Conservation (phyloP, 2,888 invertebrate species). For the Oscheius myriophilus region DNA sequence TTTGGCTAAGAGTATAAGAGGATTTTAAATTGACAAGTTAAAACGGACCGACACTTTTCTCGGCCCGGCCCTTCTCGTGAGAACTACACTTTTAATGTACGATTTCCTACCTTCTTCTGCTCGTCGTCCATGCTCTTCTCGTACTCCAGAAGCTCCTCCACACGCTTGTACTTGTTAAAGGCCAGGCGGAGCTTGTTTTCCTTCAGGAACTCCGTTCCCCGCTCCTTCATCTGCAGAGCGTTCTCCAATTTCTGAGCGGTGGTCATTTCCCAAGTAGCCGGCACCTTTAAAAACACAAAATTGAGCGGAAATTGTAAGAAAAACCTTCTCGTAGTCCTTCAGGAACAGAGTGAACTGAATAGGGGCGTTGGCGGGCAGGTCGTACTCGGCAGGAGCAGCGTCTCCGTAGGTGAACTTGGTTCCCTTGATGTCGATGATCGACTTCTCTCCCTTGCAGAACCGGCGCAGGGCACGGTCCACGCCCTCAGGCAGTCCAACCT, state of each 20-base stretch:
- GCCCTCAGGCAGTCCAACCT: constrained; percentile 82
- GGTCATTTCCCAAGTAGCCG: constrained; percentile 85
- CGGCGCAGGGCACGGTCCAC: constrained; percentile 84
- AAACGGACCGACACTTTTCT: too few relatives aligned
- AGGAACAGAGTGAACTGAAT: constrained; percentile 85
- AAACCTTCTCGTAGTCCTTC: constrained; percentile 84
- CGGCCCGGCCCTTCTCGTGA: too few relatives aligned
- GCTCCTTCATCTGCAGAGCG: constrained; percentile 85
- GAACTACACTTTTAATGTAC: too few relatives aligned
- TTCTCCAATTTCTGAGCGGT: constrained; percentile 83
- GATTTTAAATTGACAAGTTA: too few relatives aligned
- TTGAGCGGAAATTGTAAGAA: not conserved
- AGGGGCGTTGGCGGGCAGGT: constrained; percentile 82
- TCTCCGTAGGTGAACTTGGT: constrained; percentile 59
- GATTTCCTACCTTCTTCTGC: constrained; percentile 40
- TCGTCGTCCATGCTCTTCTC: constrained; percentile 59
- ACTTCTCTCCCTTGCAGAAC: constrained; percentile 75
- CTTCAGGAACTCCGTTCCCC: constrained; percentile 86
- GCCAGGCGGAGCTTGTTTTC: constrained; percentile 82
- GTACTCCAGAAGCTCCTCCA: constrained; percentile 78
- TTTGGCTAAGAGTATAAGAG: too few relatives aligned
- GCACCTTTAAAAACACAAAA: constrained; percentile 74
- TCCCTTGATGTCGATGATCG: constrained; percentile 56
- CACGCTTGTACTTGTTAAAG: constrained; percentile 85
- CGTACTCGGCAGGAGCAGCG: constrained; percentile 76